phyloP scores from a whole-genome alignment of 2,113 vertebrate genomes.

The Grammatotria lemairii region DNA sequence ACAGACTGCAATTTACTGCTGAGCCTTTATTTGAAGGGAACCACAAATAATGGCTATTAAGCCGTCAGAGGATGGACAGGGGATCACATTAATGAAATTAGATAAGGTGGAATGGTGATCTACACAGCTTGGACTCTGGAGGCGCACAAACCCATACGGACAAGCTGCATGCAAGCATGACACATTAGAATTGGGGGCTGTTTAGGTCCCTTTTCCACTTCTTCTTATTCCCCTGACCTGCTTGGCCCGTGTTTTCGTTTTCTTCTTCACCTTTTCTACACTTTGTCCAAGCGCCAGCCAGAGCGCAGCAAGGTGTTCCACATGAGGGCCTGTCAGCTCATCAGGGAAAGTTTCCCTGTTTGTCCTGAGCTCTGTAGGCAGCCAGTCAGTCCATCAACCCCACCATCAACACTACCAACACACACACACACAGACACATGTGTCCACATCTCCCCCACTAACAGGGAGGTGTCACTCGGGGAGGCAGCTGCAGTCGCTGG shows the following conservation, averaged over 20 bases:
- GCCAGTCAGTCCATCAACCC: constrained; percentile 69
- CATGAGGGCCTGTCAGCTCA: constrained; percentile 87
- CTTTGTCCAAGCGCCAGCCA: constrained; percentile 68
- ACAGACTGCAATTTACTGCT: constrained; percentile 87
- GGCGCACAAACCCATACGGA: constrained; percentile 3
- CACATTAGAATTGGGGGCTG: constrained; percentile 7
- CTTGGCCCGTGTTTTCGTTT: constrained; percentile 10
- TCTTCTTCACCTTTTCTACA: constrained; percentile 48
- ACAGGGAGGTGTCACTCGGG: constrained; percentile 90
- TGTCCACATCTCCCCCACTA: constrained; percentile 68
- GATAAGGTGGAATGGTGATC: constrained; percentile 81
- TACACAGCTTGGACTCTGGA: constrained; percentile 55
- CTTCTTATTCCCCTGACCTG: constrained; percentile 15
- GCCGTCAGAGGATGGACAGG: constrained; percentile 87
- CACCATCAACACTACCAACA: constrained; percentile 34
- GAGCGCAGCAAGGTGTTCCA: constrained; percentile 79
- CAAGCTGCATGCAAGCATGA: not conserved
- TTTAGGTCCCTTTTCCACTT: constrained; percentile 10
- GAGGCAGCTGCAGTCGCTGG: constrained; percentile 91
- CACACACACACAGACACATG: constrained; percentile 19
- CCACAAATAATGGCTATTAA: constrained; percentile 98
- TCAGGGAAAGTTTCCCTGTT: constrained; percentile 87
- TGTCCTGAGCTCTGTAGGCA: constrained; percentile 91
- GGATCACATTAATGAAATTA: constrained; percentile 96
- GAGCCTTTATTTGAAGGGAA: constrained; percentile 90